These are phyloP conservation scores for Malthinus flaveolus DNA, from an alignment of 2,888 invertebrate genomes.

Conservation along the genomic window DNA sequence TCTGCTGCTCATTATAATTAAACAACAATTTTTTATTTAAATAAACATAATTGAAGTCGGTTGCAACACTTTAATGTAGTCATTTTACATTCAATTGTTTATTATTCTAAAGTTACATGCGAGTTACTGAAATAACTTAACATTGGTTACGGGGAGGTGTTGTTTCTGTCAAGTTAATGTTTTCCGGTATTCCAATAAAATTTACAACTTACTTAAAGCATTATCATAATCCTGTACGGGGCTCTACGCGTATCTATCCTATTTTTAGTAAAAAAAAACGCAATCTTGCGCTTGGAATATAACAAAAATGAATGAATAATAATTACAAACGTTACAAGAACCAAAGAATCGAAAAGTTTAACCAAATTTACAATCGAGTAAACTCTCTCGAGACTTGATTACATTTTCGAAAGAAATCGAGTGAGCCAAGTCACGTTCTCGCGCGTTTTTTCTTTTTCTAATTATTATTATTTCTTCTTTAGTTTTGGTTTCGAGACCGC, in stretches of 20 bases:
- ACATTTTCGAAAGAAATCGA: no score
- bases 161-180: conserved; percentile 23
- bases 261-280: no score
- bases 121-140: conserved; percentile 20
- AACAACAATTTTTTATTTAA: not conserved
- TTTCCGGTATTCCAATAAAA: conserved; percentile 22
- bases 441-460: no score
- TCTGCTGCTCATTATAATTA: no score
- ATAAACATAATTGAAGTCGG: conserved; percentile 4
- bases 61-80: conserved; percentile 17
- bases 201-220: conserved; percentile 12
- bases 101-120: conserved; percentile 22
- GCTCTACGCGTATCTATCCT: no score
- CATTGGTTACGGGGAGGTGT: conserved; percentile 20
- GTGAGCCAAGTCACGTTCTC: no score
- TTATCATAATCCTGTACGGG: conserved; percentile 5
- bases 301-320: no score
- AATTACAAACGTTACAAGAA: not conserved
- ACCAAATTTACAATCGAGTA: no score
- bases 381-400: no score
- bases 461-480: no score
- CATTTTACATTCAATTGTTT: conserved; percentile 21
- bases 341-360: not conserved
- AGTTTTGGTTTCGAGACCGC: no score
- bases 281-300: no score